Base-by-base conservation (phyloP, 2,888 invertebrate species). In the Pachliopta kotzebuea region DNA sequence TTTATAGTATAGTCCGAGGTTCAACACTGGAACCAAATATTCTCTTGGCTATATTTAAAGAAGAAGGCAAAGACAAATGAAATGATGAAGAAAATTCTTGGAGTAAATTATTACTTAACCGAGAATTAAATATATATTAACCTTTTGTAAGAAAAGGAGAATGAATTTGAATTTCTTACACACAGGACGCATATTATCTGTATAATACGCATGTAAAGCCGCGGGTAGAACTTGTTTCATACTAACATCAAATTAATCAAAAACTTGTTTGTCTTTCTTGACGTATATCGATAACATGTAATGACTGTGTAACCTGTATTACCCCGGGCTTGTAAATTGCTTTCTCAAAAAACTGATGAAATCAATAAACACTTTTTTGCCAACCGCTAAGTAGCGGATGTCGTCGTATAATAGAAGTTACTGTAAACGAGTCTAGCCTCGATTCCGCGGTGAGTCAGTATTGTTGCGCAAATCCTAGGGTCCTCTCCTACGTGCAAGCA, bases 401-500 rank as follows among this genome's bases (percentile, higher is more conserved):
- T 57, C 42, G 29, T 54, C 52, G 8, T 50, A 2, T 42, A 53
- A 50, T 53, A 55, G 8, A 66, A 24, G 29, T 49, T 54, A 60
- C 31, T 62, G 62, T 66, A 56, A 60, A 57, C 57, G 56, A 62
- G 61, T 29, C 60, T 26, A 60, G 42, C 70, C 67, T 72, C 56
- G 64, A 37, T 58, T 59, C 60, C 68, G 70, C 65, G 26, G 62
- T 64, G 71, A 73, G 52, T 29, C 26, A 57, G 24, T 52, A 56
- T 20, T 20, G 53, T 62, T 60, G 59, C n/a, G 56, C 66, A 59
- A 66, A 65, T 54, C 63, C 56, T 53, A 69, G 68, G 73, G 68
- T 68, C 65, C 62, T 68, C 70, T 69, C 72, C 71, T 71, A 72
- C 74, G 69, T 67, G 45, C 54, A 7, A 58, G 67, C 67, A 71